Evolutionary conservation across 2,797 vertebrate species (phyloP).

Genomic region (Muscicapa striata): DNA sequence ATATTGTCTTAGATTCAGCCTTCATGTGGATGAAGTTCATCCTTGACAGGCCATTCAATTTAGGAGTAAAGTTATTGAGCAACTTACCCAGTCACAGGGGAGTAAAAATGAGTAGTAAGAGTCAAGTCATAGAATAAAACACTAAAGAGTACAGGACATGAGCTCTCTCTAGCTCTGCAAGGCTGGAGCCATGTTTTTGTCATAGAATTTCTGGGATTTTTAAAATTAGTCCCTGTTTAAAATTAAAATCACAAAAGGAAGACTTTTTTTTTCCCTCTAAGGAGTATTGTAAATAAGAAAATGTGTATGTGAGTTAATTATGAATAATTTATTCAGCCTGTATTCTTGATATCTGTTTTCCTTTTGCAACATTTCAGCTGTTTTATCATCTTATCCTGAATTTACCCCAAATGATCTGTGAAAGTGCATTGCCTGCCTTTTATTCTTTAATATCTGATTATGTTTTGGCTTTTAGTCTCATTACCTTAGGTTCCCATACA

Average conservation of each 20-base stretch:
- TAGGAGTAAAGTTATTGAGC: not conserved
- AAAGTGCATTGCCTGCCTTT: not conserved
- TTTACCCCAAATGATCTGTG: not conserved
- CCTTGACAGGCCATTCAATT: not conserved
- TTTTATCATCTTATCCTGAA: not conserved
- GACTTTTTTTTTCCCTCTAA: not conserved
- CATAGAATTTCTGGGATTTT: not conserved
- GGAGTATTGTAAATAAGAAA: not conserved
- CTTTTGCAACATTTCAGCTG: not conserved
- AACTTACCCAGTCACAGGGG: not conserved
- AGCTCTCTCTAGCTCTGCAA: not conserved
- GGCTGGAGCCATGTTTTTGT: not conserved
- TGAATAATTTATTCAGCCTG: not conserved
- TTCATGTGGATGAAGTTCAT: not conserved
- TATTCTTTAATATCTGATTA: not conserved
- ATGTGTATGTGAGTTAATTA: not conserved
- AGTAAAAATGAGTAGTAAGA: not conserved
- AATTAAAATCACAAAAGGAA: not conserved
- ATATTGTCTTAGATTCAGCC: not conserved
- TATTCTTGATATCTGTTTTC: not conserved
- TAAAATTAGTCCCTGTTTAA: not conserved
- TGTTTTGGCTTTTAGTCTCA: not conserved
- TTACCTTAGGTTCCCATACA: not conserved
- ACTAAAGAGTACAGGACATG: not conserved
- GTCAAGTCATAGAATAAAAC: not conserved